Conservation (phyloP, 2,113 vertebrate genomes). For the Eublepharis macularius region DNA sequence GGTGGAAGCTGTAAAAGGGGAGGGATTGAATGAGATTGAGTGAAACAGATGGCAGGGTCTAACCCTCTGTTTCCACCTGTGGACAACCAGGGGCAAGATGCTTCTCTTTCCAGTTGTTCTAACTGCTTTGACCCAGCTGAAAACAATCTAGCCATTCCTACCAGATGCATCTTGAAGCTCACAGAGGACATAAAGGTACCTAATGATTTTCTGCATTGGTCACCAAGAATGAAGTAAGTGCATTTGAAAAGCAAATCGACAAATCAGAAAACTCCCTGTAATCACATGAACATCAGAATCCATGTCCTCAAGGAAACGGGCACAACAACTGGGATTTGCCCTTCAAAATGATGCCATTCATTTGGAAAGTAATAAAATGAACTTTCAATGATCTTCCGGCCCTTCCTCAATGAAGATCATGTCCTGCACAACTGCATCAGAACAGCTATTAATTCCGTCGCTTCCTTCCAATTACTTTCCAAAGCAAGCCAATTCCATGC, state of each 20-base stretch:
- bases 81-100: too few species aligned
- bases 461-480: slow-evolving; percentile 42
- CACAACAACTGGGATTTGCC: slow-evolving; percentile 14
- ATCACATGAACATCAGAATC: neutral
- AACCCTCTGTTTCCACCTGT: too few species aligned
- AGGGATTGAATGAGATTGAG: too few species aligned
- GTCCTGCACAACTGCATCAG: slow-evolving; percentile 31
- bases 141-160: too few species aligned
- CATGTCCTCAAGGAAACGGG: neutral
- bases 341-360: slow-evolving; percentile 12
- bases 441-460: slow-evolving; percentile 22
- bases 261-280: neutral
- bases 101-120: too few species aligned
- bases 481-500: neutral
- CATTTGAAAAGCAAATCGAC: neutral
- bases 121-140: too few species aligned
- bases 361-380: slow-evolving; percentile 11
- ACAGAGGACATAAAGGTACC: neutral
- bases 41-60: too few species aligned
- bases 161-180: neutral
- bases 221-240: neutral
- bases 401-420: slow-evolving; percentile 29
- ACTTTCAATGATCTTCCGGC: neutral
- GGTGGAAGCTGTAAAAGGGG: too few species aligned
- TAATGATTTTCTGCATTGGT: neutral